Conservation (phyloP, 2,797 vertebrate genomes). For the Microctenopoma steveboyesi region DNA sequence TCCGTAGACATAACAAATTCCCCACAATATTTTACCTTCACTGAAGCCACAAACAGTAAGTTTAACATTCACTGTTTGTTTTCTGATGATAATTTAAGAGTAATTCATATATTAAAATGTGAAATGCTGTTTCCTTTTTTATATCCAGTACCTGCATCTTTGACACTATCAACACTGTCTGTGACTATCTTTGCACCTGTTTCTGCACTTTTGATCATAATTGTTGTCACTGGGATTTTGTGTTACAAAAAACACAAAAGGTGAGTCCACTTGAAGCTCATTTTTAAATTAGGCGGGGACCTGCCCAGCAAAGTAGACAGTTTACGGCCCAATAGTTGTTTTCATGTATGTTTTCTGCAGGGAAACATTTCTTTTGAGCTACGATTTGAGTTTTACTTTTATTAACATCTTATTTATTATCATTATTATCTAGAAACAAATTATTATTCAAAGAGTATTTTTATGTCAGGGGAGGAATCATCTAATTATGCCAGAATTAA, state of each 20-base stretch:
- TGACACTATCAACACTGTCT: accelerated
- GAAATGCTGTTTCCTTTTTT: neutral
- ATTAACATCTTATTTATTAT: neutral
- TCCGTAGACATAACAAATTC: accelerated
- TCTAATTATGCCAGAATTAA: too few relatives aligned
- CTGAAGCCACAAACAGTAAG: accelerated
- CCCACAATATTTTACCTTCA: accelerated
- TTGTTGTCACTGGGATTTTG: conserved; percentile 20
- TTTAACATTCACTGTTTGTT: conserved; percentile 4
- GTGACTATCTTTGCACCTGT: conserved; percentile 20
- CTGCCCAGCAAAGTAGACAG: too few relatives aligned
- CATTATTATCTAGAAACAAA: neutral
- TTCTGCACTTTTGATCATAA: conserved; percentile 28
- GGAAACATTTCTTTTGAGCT: neutral
- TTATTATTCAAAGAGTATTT: too few relatives aligned
- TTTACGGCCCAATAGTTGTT: neutral
- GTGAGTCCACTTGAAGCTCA: conserved; percentile 12
- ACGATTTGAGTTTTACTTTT: too few relatives aligned
- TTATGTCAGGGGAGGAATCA: too few relatives aligned
- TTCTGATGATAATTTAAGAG: neutral
- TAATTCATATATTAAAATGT: neutral
- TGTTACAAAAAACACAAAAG: conserved; percentile 36
- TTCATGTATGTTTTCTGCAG: neutral
- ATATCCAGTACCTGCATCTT: too few relatives aligned
- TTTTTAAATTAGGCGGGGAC: neutral